phyloP scores from a whole-genome alignment of 2,797 vertebrate genomes.

The Scolopax bukidnonensis region DNA sequence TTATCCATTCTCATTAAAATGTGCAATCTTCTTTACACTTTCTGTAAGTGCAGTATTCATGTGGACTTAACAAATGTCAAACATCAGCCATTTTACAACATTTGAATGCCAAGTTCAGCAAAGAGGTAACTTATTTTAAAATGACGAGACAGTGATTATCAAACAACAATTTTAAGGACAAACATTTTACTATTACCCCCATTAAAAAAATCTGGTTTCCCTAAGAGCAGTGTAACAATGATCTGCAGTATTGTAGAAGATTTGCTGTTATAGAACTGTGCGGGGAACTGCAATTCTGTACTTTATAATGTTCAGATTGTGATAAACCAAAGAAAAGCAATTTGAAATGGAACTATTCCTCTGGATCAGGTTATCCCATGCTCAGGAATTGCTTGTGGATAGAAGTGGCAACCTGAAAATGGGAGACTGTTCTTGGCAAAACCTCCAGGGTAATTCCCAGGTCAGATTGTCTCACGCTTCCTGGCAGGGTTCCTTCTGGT shows the following conservation, averaged over 20 bases:
- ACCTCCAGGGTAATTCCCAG: neutral
- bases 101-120: neutral
- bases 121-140: slow-evolving; percentile 20
- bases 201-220: neutral
- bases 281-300: neutral
- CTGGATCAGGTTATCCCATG: neutral
- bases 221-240: neutral
- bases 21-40: neutral
- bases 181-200: neutral
- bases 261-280: neutral
- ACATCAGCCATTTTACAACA: neutral
- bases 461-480: neutral
- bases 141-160: neutral
- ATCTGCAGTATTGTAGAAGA: neutral
- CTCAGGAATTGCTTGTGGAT: neutral
- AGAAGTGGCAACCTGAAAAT: neutral
- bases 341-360: neutral
- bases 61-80: neutral
- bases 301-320: neutral
- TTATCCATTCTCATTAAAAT: neutral
- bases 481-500: neutral
- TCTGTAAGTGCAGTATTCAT: neutral
- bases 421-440: neutral
- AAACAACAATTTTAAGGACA: neutral
- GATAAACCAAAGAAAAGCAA: neutral